Evolutionary conservation across 2,888 invertebrate species (phyloP).

Genomic region (Trichogramma evanescens): DNA sequence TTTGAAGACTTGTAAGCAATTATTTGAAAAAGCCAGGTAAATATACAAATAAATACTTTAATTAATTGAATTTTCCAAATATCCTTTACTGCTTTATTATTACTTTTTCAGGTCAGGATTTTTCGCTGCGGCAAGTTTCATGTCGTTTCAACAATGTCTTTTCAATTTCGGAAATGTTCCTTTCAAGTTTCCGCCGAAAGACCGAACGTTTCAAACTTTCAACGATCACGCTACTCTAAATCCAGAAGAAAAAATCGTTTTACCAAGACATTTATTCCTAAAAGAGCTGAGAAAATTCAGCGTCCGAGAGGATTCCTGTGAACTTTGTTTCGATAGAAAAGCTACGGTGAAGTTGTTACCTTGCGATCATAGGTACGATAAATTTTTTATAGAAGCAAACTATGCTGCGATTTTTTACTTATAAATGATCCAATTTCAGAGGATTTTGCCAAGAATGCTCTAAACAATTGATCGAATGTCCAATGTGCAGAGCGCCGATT

Average conservation of each 20-base stretch:
- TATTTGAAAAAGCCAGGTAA: conserved; percentile 72
- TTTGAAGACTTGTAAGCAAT: conserved; percentile 62
- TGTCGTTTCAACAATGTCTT: conserved; percentile 91
- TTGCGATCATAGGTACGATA: conserved; percentile 71
- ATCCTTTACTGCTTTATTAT: neutral
- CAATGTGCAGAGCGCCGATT: conserved; percentile 74
- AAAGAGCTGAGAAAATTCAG: conserved; percentile 67
- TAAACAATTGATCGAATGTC: conserved; percentile 72
- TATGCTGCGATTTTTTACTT: neutral
- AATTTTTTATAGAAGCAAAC: neutral
- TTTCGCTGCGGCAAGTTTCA: conserved; percentile 92
- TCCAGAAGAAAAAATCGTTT: conserved; percentile 71
- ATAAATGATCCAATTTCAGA: conserved; percentile 48
- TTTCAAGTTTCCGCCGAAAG: conserved; percentile 69
- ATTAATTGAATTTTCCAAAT: neutral
- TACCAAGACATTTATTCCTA: conserved; percentile 75
- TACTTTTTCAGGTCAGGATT: conserved; percentile 64
- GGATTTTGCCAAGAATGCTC: conserved; percentile 81
- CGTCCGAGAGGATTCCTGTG: conserved; percentile 77
- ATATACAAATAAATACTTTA: conserved; percentile 19
- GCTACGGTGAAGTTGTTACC: conserved; percentile 71
- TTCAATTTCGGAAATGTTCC: conserved; percentile 85
- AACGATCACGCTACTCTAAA: conserved; percentile 70
- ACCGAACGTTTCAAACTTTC: conserved; percentile 62
- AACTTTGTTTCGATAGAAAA: conserved; percentile 75